Base-by-base conservation (phyloP, 2,113 vertebrate genomes). In the Cyphomyrus discorhynchus region DNA sequence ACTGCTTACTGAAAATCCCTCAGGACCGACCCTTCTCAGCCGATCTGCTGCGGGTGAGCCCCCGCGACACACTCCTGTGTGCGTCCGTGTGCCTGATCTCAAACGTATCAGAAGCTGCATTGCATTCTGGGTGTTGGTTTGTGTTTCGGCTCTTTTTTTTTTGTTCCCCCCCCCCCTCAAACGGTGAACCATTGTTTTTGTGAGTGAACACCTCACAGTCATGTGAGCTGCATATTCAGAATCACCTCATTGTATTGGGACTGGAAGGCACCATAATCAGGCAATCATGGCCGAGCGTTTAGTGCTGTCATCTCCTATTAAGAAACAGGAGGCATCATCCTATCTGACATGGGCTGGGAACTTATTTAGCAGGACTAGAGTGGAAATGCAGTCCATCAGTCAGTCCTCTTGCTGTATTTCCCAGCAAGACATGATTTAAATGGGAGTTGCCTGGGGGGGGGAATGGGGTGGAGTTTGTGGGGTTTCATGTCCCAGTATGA, bases 1-100 rank as follows among this genome's bases (percentile, higher is more conserved):
- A 98, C 97, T 99, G 98, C 97, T 97, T 99, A 96, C 97, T 98
- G 95, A 99, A 99, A 96, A 97, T 98, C 97, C 98, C 98, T 97
- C 98, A 99, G 96, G 98, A 99, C 96, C 96, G 98, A 94, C 98
- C 98, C 90, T 97, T 97, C 1, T 98, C 98, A 56, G 95, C 95
- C 89, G 98, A 99, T 93, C 96, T 99, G 88, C 95, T 99, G 95
- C 96, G 95, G 97, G 98, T 99, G 97, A 98, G 95, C 93, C 90
- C 92, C 89, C 91, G 90, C 91, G 24, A n/a, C 11, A 70, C 35
- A 24, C 42, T 53, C 62, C 24, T 2, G 0, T 11, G 19, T 87
- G 21, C 66, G 70, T 46, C 49, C 86, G 5, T 77, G 39, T 88
- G 77, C 62, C n/a, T 31, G n/a, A 31, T 42, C 31, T 2, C 74